Base-by-base conservation (phyloP, 1,140 invertebrate genomes). In the Hesperophylax magnus region DNA sequence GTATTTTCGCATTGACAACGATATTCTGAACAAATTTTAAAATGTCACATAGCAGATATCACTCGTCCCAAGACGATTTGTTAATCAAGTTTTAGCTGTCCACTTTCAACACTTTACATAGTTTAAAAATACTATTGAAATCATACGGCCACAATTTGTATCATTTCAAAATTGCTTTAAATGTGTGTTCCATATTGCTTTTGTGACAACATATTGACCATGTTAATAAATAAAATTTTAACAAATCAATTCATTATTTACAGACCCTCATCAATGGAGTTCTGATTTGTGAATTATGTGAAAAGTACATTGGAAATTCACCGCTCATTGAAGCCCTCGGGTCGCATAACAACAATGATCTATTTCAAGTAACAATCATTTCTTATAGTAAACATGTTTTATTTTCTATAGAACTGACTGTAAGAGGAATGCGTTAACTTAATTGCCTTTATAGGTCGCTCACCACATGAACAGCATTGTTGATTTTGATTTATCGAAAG, bases 401-500 rank as follows among this genome's bases (percentile, higher is more conserved):
- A 14, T 47, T 47, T 47, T 47, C 39, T 14, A 14, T 47, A 58
- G 11, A 58, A 22, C 56, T 56, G 18, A 17, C 17, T n/a, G 3
- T 27, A 20, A 65, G 24, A 65, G 24, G 3, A 34, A 27, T 65
- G 17, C 22, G 20, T 31, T 2, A 22, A 18, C 52, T 22, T 72
- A 52, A 34, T 22, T 65, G 0, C 5, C 17, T 65, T 82, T 52
- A 2, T 65, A 90, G 89, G 89, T 90, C 86, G 88, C 88, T 34
- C 58, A 89, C 17, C 89, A 89, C 76, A 90, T 90, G 89, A 89
- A 90, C 82, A 85, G 88, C 53, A 91, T 94, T 82, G 91, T 96
- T 76, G 94, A 96, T 86, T 94, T 96, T 85, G 92, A 93, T 18
- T 88, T 93, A 69, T 93, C 93, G 17, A 92, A 91, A 82, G 85